Base-by-base conservation (phyloP, 2,888 invertebrate genomes). In the Hydraecia micacea region DNA sequence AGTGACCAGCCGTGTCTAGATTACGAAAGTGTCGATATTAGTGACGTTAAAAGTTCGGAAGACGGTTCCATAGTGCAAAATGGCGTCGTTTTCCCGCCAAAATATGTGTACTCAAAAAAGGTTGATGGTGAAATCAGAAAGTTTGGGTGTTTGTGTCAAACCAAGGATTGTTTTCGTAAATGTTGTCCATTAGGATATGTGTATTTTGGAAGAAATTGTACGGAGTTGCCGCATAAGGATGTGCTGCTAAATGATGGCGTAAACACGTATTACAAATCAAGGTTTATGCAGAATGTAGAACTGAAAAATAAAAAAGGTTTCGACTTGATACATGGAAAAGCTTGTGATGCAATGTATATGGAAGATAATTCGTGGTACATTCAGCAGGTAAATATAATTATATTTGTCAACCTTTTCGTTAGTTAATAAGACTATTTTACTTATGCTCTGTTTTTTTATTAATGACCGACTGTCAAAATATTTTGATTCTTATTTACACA, bases 111-210 rank as follows among this genome's bases (percentile, higher is more conserved):
- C 77, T 70, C 84, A 3, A 93, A 91, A 81, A 92, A 91, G 39
- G 83, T 94, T 6, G 90, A 86, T 63, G 95, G 93, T 15, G 91
- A 86, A 77, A 78, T 91, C 0, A 92, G 81, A 76, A 92, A 83
- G 3, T 95, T 92, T 42, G 96, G 95, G 0, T 96, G 96, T 85
- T 78, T 93, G 67, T 96, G 96, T 83, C 81, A 92, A 77, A n/a
- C 91, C 0, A 92, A 85, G 28, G 87, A 90, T 8, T 96, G 96
- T 88, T 90, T 95, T 39, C 86, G 93, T n/a, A 96, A 96, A 77
- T 96, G 96, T 80, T 96, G 96, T 77, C 92, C 92, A 0, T 18
- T 92, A 0, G 95, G 94, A 0, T 88, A 80, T n/a, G 92, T 93
- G 11, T 6, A 77, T 87, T 18, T 68, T 0, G 69, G 32, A 1